Evolutionary conservation across 2,113 vertebrate genomes (phyloP).

Genomic region (Elanoides forficatus): DNA sequence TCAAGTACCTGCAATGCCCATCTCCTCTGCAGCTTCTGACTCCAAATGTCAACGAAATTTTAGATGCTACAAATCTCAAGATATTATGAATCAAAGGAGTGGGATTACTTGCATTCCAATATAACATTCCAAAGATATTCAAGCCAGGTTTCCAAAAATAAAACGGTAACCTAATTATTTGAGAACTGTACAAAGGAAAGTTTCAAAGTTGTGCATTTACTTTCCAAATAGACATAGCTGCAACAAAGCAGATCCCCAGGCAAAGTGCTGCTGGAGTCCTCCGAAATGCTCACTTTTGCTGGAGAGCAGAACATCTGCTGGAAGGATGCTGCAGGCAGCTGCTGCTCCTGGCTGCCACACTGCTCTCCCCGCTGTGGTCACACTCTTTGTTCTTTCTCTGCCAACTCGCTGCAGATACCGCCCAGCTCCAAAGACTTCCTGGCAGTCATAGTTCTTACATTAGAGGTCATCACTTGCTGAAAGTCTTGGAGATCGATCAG

Average conservation of each 20-base stretch:
- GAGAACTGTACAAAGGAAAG: neutral
- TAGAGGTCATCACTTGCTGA: neutral
- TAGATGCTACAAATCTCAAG: neutral
- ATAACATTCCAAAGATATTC: neutral
- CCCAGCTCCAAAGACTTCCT: neutral
- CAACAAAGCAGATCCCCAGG: neutral
- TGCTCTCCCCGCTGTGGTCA: neutral
- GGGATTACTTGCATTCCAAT: neutral
- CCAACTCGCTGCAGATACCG: neutral
- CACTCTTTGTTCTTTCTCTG: neutral
- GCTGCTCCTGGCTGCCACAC: neutral
- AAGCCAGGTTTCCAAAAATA: neutral
- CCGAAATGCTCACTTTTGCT: neutral
- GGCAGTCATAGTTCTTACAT: neutral
- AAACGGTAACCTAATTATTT: neutral
- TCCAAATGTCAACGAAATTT: conserved; percentile 3
- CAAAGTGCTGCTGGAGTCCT: neutral
- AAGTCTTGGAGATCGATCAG: neutral
- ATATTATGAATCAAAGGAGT: neutral
- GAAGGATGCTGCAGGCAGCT: neutral
- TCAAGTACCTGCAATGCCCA: neutral
- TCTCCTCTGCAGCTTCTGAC: neutral
- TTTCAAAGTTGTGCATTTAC: neutral
- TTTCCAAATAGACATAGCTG: neutral
- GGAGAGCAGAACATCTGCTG: conserved; percentile 25